Evolutionary conservation across 2,113 vertebrate genomes (phyloP), one percentile per base, ranked within the genome.

Genomic region (Euleptes europaea): DNA sequence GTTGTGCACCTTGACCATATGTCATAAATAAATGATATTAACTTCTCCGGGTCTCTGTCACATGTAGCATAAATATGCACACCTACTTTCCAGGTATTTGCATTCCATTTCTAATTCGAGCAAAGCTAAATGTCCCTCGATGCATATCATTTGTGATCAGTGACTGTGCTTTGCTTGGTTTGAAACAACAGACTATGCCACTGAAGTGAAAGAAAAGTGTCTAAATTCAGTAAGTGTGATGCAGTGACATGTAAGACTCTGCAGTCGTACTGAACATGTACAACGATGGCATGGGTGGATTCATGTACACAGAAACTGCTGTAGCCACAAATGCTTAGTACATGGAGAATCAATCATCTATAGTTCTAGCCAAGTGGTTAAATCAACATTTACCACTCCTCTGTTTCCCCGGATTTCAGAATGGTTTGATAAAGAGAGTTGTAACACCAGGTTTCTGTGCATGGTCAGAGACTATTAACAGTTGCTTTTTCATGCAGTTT

Each of bases 61-160:
- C 31, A 28, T 67, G 42, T 67, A 67, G 19, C 33, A 49, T 35
- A 51, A 82, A 40, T 28, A 82, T 72, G n/a, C 19, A 63, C 1
- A 42, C 31, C 6, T 21, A 31, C 42, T 47, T 74, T 66, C 26
- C 13, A 26, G 33, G 2, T 1, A 17, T 63, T 93, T 93, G 82
- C 35, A 51, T 79, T 10, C 80, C 28, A 3, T 15, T 76, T 73
- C 76, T 87, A 40, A 70, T 86, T 90, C 17, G n/a, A 19, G 60
- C 40, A 5, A 71, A 54, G 77, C 42, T 82, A 86, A 81, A 57
- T 78, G 33, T 73, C 79, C 78, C 86, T 28, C 66, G 14, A 38
- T 0, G 0, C 5, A 65, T 54, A 33, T 33, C 89, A 89, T 89
- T 33, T 85, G 8, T 21, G 42, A 80, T 65, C 79, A 78, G 69